Percentiles rank a stretch among this genome's conserved stretches.
Conservation (phyloP, 64 coral and sea anemone genomes). For the Orbicella faveolata region DNA sequence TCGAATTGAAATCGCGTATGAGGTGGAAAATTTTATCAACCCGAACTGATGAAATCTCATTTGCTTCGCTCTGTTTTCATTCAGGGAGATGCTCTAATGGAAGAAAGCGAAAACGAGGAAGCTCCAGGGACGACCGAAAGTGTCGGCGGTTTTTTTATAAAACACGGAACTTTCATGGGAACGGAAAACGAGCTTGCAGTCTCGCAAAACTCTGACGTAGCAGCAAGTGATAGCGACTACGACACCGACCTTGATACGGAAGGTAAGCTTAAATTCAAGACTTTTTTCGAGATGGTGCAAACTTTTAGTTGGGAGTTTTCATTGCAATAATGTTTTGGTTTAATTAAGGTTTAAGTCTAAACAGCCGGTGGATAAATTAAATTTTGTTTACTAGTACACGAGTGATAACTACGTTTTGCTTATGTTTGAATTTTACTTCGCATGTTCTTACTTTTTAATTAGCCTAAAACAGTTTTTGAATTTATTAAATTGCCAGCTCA, state of each 20-base stretch:
- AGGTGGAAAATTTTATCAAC: background rate
- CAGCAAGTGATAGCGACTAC: conserved; percentile 52
- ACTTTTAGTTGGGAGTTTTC: background rate
- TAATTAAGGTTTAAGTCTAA: background rate
- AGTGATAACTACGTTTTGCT: background rate
- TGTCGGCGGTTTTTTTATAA: conserved; percentile 23
- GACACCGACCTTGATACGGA: conserved; percentile 71
- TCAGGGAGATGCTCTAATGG: conserved; percentile 2
- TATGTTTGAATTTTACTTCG: background rate
- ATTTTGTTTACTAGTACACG: background rate
- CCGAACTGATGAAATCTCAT: background rate
- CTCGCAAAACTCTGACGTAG: conserved; percentile 18
- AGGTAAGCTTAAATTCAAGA: conserved; percentile 32
- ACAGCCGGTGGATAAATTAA: background rate
- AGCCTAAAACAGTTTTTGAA: background rate
- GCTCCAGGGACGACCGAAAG: background rate
- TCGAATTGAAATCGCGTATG: background rate
- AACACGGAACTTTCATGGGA: conserved; percentile 46
- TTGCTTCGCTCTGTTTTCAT: background rate
- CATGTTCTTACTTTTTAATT: background rate
- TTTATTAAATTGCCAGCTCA: background rate
- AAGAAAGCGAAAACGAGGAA: conserved; percentile 24
- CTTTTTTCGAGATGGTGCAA: background rate
- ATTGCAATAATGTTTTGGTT: no score
- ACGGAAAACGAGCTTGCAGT: background rate